Evolutionary conservation across 1,140 invertebrate species (phyloP).

Genomic region (Diachasmimorpha longicaudata): DNA sequence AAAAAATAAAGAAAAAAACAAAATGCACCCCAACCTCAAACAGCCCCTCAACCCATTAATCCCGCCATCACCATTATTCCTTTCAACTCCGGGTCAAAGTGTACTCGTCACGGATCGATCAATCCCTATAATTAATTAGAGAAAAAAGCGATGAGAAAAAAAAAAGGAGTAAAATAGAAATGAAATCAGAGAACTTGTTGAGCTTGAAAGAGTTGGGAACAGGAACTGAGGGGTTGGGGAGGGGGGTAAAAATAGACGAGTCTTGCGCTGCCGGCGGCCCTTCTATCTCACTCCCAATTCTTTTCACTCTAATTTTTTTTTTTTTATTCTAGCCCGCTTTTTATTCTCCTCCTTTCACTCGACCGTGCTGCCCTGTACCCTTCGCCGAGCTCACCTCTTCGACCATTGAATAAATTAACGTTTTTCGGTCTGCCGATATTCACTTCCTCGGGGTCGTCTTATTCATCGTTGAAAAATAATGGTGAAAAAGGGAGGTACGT

Average conservation of each 20-base stretch:
- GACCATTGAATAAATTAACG: constrained; percentile 56
- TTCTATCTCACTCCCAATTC: constrained; percentile 11
- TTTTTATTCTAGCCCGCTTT: constrained; percentile 29
- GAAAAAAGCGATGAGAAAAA: constrained; percentile 41
- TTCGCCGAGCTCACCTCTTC: constrained; percentile 32
- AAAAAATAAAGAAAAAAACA: not conserved
- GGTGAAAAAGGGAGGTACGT: not conserved
- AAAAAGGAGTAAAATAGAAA: constrained; percentile 18
- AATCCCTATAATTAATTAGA: constrained; percentile 56
- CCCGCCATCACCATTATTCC: not conserved
- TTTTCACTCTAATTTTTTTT: constrained; percentile 28
- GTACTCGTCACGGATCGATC: constrained; percentile 39
- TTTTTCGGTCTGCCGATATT: constrained; percentile 55
- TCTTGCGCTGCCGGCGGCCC: constrained; percentile 23
- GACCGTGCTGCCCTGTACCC: constrained; percentile 13
- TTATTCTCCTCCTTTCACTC: constrained; percentile 34
- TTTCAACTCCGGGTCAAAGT: constrained; percentile 3
- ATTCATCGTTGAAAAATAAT: constrained; percentile 21
- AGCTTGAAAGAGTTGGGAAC: constrained; percentile 37
- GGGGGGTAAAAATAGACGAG: constrained; percentile 10
- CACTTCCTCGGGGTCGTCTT: constrained; percentile 37
- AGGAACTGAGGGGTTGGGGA: not conserved
- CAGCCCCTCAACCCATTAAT: constrained; percentile 10
- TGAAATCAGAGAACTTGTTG: constrained; percentile 40
- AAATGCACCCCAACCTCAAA: not conserved